Base-by-base conservation (phyloP, 2,888 invertebrate genomes). In the Agrochola litura region DNA sequence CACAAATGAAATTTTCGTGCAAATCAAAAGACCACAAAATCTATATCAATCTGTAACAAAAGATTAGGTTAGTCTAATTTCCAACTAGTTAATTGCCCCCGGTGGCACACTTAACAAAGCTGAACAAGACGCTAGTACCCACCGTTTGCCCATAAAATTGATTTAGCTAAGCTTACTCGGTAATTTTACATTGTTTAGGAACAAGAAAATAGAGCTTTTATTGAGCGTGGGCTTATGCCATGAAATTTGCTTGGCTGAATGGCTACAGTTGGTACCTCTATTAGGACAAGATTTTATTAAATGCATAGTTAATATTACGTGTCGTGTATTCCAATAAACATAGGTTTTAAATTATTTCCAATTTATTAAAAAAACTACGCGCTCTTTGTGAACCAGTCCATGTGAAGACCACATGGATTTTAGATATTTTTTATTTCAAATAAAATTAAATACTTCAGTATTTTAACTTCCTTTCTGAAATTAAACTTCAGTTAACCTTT, bases 101-200 rank as follows among this genome's bases (percentile, higher is more conserved):
- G 6, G 52, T 67, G 67, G 86, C 16, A 66, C 79, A 77, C 56
- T 86, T 79, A 77, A 78, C 76, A 65, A 85, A 81, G 63, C 69
- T 63, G 79, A 86, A 85, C 67, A 79, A 80, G 78, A 74, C 63
- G 66, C 73, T 30, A 79, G 73, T 77, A 73, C 72, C 75, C 82
- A 68, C 81, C 68, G 76, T 77, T 76, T 61, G 75, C 70, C 79
- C 72, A 77, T 86, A 83, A 88, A 88, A 81, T 86, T 88, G 79
- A 85, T 86, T 85, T 77, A 88, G 65, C 67, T 78, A 66, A 74
- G 77, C 81, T 81, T 77, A 61, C 63, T 77, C 67, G 69, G 73
- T 76, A 81, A 86, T 82, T 83, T 84, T 77, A 83, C 79, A 83
- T 80, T 80, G 81, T 79, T 70, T 74, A 52, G 68, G 25, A 73